Evolutionary conservation across 2,888 invertebrate genomes (phyloP), one percentile per base, ranked within the genome.

Genomic region (Lypha dubia): DNA sequence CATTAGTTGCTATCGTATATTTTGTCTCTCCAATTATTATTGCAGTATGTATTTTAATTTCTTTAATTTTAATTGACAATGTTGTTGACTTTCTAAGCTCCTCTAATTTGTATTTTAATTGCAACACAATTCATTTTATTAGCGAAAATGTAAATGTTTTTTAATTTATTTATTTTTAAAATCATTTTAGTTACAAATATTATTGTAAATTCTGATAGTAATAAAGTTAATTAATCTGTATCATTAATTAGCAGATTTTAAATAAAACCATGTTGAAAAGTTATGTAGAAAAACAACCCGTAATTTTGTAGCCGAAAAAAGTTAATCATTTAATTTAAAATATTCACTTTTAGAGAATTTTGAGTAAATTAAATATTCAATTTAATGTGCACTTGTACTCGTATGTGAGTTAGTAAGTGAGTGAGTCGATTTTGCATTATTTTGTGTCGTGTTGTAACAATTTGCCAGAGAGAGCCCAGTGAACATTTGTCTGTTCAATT

Each of bases 231-330:
- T 79, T 73, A 79, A 73, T 67, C 20, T 22, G 28, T 41, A 22
- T 58, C 49, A 73, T 79, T 79, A 79, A 79, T 79, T 79, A 79
- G 79, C 41, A 15, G 49, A 73, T 58, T 65, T 73, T 60, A 51
- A 79, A 65, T 68, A 60, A 60, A 77, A 38, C 35, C 77, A 60
- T 44, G 20, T 65, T 75, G 53, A 70, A 62, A 49, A 62, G 49
- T 20, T 24, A 46, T 35, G 22, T 24, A 22, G 56, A 56, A 46
- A 32, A 4, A 53, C 7, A 8, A 44, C 13, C n/a, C n/a, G n/a
- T 3, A 49, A 51, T 51, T 51, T 62, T 22, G 4, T 24, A 38
- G 24, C 11, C 3, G 4, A 67, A 73, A 56, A 75, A 71, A 71
- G 28, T 67, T 65, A 41, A 65, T 79, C 63, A 63, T 71, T 79